Base-by-base conservation (phyloP, 2,888 invertebrate species). In the Cynaeus angustus region DNA sequence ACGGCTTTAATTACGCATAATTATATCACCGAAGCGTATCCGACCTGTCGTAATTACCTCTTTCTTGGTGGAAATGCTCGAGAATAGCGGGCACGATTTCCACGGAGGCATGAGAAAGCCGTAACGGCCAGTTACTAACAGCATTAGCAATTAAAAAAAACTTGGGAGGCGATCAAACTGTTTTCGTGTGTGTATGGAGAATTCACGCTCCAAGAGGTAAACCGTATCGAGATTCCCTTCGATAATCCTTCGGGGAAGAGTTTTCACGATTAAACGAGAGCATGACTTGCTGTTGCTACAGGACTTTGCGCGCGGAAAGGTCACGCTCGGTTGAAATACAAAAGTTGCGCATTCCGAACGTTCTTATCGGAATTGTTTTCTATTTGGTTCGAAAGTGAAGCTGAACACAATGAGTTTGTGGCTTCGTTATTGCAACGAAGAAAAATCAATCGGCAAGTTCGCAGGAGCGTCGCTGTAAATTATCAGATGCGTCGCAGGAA, bases 351-450 rank as follows among this genome's bases (percentile, higher is more conserved):
- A 68, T 68, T 68, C 68, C 68, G 43, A 12, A 21, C 59, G 48
- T 68, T 68, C 68, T 68, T 62, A 41, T 59, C 59, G 53, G 53
- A 53, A 67, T 67, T 61, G 67, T 52, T 67, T 68, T 68, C 59
- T 50, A 33, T 66, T 56, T 12, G 45, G 46, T 37, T 45, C 48
- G 56, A 66, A 56, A 56, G 66, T 53, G 65, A 65, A 53, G 41
- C 16, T 14, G 53, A 48, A 61, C 48, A 61, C 48, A 61, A 61
- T 61, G 50, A 48, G 43, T 48, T 50, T n/a, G 48, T 10, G 26
- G 48, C 21, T n/a, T 53, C 16, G 53, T 26, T 26, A 13, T 13
- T 26, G 41, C 41, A 41, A 10, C 53, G 53, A 16, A 33, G 43
- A 50, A 62, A 50, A 62, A 53, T 53, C 52, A 53, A 53, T 53